Evolutionary conservation across 2,888 invertebrate genomes (phyloP).

Genomic region (Anticlea derivata): DNA sequence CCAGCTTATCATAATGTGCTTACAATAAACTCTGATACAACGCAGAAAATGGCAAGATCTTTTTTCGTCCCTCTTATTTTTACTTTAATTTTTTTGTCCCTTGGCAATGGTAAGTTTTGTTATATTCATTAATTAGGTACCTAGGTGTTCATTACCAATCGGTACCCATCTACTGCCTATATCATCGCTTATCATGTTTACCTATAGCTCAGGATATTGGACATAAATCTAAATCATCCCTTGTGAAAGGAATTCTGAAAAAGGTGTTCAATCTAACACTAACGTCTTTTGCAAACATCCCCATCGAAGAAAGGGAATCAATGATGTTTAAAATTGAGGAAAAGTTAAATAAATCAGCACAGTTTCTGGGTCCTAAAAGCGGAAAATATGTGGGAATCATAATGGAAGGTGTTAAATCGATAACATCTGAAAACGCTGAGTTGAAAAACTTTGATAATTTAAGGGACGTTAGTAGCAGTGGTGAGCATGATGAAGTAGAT

Average conservation of each 20-base stretch:
- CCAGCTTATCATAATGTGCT: constrained; percentile 15
- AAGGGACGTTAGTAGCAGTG: not conserved
- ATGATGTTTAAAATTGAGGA: constrained; percentile 45
- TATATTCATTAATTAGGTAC: not conserved
- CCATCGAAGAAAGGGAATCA: constrained; percentile 35
- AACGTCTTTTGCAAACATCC: constrained; percentile 37
- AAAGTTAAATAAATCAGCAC: constrained; percentile 47
- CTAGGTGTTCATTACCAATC: not conserved
- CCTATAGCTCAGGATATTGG: constrained; percentile 11
- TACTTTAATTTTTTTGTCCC: constrained; percentile 6
- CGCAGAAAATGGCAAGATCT: constrained; percentile 12
- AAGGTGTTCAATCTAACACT: constrained; percentile 50
- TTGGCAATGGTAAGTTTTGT: constrained; percentile 15
- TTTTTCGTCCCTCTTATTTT: constrained; percentile 8
- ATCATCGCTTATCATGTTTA: not conserved
- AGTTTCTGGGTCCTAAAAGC: constrained; percentile 43
- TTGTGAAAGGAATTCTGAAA: constrained; percentile 44
- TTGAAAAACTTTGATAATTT: not conserved
- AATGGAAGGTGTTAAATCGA: constrained; percentile 56
- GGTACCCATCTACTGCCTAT: too few relatives aligned
- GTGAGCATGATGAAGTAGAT: not conserved
- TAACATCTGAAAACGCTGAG: constrained; percentile 28
- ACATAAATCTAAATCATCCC: constrained; percentile 27
- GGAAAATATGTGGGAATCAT: constrained; percentile 55
- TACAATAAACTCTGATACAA: constrained; percentile 13